phyloP scores from a whole-genome alignment of 2,888 invertebrate genomes.

The Graphium colonna region DNA sequence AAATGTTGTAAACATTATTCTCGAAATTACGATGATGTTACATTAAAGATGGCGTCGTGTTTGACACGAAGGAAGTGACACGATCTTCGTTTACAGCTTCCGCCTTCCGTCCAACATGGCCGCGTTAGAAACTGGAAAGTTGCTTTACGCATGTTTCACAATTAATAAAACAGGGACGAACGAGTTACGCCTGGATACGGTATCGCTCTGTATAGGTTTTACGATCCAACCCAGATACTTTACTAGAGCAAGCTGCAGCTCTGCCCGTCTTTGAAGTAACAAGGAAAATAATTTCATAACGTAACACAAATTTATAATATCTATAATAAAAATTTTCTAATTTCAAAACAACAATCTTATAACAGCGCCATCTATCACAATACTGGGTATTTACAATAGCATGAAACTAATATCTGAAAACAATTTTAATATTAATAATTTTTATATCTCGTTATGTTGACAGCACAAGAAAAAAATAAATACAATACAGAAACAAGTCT shows the following conservation, averaged over 20 bases:
- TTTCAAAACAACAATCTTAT: not conserved
- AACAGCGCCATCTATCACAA: not conserved
- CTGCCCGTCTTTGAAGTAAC: not conserved
- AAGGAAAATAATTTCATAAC: not conserved
- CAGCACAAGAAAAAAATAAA: not conserved
- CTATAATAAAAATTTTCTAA: not conserved
- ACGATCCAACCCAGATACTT: not conserved
- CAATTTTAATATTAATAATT: too few species aligned
- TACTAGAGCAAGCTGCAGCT: not conserved
- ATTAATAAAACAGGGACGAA: not conserved
- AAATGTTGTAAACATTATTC: not conserved
- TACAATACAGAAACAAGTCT: not conserved
- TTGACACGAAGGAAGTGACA: conserved; percentile 1
- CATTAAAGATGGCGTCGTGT: not conserved
- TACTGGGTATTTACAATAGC: too few species aligned
- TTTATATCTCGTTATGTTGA: too few species aligned
- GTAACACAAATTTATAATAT: too few species aligned
- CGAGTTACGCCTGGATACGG: not conserved
- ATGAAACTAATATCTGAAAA: too few species aligned
- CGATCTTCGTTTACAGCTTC: conserved; percentile 4
- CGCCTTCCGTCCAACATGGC: conserved; percentile 8
- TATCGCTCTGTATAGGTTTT: not conserved
- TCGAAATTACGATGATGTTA: not conserved
- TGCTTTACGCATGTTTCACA: not conserved
- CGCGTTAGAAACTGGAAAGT: conserved; percentile 10